These are phyloP conservation scores for Cerastoderma edule DNA, from an alignment of 2,888 invertebrate genomes.

Conservation along the genomic window DNA sequence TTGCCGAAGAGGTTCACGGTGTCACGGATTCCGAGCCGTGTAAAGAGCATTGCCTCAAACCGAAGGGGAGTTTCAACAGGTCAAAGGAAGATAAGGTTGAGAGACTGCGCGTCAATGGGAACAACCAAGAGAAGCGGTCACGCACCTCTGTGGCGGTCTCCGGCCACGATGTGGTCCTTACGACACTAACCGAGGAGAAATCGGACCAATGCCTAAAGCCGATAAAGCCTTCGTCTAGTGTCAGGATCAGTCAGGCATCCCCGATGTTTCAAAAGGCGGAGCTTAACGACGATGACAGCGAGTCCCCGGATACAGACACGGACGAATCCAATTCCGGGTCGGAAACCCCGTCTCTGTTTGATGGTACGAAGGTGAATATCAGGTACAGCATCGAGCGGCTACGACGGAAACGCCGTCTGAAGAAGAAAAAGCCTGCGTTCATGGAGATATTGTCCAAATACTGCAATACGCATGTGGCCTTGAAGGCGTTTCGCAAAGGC, in stretches of 20 bases:
- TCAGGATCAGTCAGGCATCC: not conserved
- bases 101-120: not conserved
- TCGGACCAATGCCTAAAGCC: not conserved
- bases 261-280: slow-evolving; percentile 38
- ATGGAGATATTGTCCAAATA: slow-evolving; percentile 61
- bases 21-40: slow-evolving; percentile 57
- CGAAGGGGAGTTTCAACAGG: slow-evolving; percentile 2
- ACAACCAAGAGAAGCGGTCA: not conserved
- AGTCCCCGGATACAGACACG: slow-evolving; percentile 15
- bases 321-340: slow-evolving; percentile 12
- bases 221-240: not conserved
- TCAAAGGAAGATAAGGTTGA: slow-evolving; percentile 13
- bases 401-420: slow-evolving; percentile 34
- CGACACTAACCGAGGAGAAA: not conserved
- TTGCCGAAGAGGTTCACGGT: slow-evolving; percentile 43
- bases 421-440: slow-evolving; percentile 59
- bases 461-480: slow-evolving; percentile 59
- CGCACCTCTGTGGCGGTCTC: slow-evolving; percentile 1
- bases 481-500: slow-evolving; percentile 42
- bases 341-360: slow-evolving; percentile 24
- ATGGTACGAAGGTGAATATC: slow-evolving; percentile 42
- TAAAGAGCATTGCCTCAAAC: slow-evolving; percentile 47
- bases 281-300: slow-evolving; percentile 17
- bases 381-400: slow-evolving; percentile 53
- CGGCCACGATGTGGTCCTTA: not conserved